These are phyloP conservation scores for Cyprichromis sp. DNA, from an alignment of 2,113 vertebrate genomes.

Conservation along the genomic window DNA sequence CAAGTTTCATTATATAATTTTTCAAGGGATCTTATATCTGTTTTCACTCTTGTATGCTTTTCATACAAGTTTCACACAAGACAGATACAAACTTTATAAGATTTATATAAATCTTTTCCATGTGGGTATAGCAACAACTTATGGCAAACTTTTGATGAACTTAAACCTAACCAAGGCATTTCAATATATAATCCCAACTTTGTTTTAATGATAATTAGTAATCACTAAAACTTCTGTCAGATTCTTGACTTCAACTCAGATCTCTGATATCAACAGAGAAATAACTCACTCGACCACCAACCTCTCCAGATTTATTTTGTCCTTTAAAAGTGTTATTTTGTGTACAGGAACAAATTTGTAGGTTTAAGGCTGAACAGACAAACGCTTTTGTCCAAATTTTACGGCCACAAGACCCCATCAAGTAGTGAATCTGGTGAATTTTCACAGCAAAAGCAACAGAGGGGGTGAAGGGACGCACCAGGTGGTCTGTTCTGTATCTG, in stretches of 20 bases:
- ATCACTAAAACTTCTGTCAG: neutral
- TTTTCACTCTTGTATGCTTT: no score
- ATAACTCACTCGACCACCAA: neutral
- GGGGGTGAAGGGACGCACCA: neutral
- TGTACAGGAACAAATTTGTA: neutral
- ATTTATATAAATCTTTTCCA: no score
- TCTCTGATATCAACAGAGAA: neutral
- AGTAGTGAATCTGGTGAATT: neutral
- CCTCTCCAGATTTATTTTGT: neutral
- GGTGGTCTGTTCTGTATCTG: neutral
- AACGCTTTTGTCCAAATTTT: neutral
- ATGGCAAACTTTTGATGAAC: fast-evolving
- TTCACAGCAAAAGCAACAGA: neutral
- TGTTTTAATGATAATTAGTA: neutral
- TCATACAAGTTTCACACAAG: no score
- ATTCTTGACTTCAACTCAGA: neutral
- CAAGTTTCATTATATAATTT: no score
- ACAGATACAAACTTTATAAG: no score
- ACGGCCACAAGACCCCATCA: neutral
- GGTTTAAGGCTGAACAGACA: neutral
- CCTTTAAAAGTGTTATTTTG: neutral
- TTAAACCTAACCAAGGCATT: neutral
- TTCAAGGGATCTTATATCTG: no score
- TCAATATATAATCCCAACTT: neutral
- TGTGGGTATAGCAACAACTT: fast-evolving